Evolutionary conservation across 92 coral and sea anemone genomes (phyloP).

Genomic region (Muricea muricata): DNA sequence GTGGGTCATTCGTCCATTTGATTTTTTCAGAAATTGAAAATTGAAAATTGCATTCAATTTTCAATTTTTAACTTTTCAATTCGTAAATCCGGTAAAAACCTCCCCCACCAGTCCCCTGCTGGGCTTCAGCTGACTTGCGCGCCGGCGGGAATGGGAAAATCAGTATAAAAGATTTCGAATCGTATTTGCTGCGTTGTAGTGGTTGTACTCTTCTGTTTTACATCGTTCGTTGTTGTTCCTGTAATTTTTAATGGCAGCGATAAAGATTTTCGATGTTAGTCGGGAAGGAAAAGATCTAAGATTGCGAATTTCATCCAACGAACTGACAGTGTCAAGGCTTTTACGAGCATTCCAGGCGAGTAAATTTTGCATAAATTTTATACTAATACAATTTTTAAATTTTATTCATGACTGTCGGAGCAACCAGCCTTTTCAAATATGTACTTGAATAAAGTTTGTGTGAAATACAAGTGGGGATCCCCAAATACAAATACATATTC

Average conservation of each 20-base stretch:
- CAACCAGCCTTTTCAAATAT: background rate
- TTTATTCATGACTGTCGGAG: background rate
- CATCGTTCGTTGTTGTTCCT: background rate
- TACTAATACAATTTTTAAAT: background rate
- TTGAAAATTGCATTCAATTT: constrained; percentile 22
- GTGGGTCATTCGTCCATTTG: too few species aligned
- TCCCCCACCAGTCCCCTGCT: background rate
- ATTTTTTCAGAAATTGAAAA: too few species aligned
- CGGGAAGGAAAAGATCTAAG: constrained; percentile 24
- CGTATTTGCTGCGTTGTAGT: background rate
- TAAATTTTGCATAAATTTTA: background rate
- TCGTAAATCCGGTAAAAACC: background rate
- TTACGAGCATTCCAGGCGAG: constrained; percentile 68
- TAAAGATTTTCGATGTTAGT: constrained; percentile 23
- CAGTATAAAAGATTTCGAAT: background rate
- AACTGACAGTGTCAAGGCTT: constrained; percentile 53
- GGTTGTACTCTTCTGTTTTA: background rate
- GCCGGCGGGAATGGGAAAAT: constrained; percentile 11
- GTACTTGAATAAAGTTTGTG: background rate
- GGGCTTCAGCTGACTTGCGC: background rate
- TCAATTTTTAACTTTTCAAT: background rate
- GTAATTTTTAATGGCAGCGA: constrained; percentile 12
- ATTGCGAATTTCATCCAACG: constrained; percentile 30
- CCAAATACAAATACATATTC: background rate
- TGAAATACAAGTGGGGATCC: background rate